phyloP scores from a whole-genome alignment of 92 coral and sea anemone species.

The Heliopora coerulea region DNA sequence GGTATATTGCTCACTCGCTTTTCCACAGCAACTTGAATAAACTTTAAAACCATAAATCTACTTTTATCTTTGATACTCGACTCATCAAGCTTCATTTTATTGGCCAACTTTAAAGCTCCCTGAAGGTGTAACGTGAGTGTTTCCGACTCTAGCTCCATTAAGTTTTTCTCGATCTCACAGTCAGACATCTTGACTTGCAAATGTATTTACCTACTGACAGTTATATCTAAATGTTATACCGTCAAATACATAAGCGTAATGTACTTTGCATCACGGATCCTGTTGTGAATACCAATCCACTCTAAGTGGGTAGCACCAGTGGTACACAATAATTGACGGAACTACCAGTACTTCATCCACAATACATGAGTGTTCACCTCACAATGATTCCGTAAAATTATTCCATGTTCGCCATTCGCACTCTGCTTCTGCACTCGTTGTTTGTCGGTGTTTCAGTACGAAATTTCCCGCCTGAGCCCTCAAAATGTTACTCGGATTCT shows the following conservation, averaged over 20 bases:
- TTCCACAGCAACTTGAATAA: too few relatives aligned
- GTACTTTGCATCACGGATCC: background rate
- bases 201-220: background rate
- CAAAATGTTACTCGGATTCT: constrained; percentile 28
- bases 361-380: background rate
- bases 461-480: constrained; percentile 25
- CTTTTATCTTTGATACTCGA: too few relatives aligned
- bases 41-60: too few relatives aligned
- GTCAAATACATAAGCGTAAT: background rate
- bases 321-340: background rate
- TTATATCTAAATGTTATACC: background rate
- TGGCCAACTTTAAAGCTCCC: constrained; percentile 3
- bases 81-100: constrained; percentile 26
- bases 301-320: too few relatives aligned
- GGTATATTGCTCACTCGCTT: too few relatives aligned
- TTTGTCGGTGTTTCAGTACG: background rate
- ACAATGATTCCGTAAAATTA: background rate
- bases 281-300: background rate
- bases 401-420: background rate
- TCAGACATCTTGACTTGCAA: constrained; percentile 20
- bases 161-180: background rate
- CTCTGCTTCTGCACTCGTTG: background rate
- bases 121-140: background rate
- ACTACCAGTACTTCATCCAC: background rate
- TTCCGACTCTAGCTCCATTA: constrained; percentile 19